Evolutionary conservation across 2,888 invertebrate species (phyloP), one percentile per base, ranked within the genome.

Genomic region (Drosophila pegasa): DNA sequence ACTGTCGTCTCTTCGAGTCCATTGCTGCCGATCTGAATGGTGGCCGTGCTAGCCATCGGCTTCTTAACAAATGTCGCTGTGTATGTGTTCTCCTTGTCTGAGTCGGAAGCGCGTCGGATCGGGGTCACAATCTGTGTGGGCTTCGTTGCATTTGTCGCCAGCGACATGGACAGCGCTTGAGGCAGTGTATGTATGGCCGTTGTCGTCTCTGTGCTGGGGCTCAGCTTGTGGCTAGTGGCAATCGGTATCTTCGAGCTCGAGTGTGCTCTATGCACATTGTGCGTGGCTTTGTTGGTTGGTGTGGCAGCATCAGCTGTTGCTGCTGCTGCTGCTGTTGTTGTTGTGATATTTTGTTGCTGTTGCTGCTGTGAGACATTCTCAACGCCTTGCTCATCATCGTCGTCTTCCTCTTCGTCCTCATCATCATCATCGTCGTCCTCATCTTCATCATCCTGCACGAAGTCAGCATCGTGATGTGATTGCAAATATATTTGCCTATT

Each of bases 401-500:
- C 76, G 0, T 74, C 87, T 0, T 76, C 78, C 0, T 85, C 89
- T 57, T 90, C 89, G 37, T 78, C 79, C 0, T 85, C 82, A 0
- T 74, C 80, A 3, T 83, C 87, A 2, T 80, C 81, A 4, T 86
- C 89, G 9, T 87, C 88, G 20, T 84, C 87, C 0, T 78, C 85
- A 2, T 89, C 80, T 5, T 81, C 88, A 14, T 78, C 80, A 16
- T 89, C 74, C 14, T 75, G 78, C 22, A 77, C 76, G 54, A 73
- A 80, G 20, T 87, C 79, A 22, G 87, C 71, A 64, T 85, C 78
- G 45, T 82, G 85, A 63, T 88, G 88, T 50, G 80, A 56, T 38
- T 77, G 87, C 72, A 87, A 88, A 68, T 90, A 89, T 71, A 91
- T 91, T 80, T 92, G 93, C 72, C 93, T 93, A 80, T 94, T 94